phyloP scores from a whole-genome alignment of 1,140 invertebrate genomes.

The Neotoxoptera formosana region DNA sequence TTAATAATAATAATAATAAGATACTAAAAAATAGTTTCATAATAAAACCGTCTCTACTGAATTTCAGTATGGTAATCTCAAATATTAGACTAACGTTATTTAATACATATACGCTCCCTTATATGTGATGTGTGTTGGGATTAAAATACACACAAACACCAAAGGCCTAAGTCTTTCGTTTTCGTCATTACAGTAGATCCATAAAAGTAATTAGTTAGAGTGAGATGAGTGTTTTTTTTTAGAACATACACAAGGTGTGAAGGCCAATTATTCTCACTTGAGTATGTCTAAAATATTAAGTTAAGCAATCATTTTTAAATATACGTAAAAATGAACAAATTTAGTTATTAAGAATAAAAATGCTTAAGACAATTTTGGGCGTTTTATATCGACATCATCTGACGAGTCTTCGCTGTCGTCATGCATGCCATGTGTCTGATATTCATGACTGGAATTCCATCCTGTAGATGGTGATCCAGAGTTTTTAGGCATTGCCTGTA shows the following conservation, averaged over 20 bases:
- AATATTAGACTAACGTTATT: slow-evolving; percentile 46
- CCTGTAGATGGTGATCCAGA: slow-evolving; percentile 52
- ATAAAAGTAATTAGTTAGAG: slow-evolving; percentile 53
- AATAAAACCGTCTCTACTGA: slow-evolving; percentile 39
- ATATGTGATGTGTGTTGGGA: slow-evolving; percentile 25
- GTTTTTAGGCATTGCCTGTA: slow-evolving; percentile 49
- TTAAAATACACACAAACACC: neutral
- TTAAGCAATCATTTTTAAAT: slow-evolving; percentile 43
- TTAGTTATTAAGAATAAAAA: slow-evolving; percentile 53
- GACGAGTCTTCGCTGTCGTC: slow-evolving; percentile 51
- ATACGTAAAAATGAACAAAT: slow-evolving; percentile 50
- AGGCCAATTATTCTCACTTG: neutral
- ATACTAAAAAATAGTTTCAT: slow-evolving; percentile 55
- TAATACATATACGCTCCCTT: slow-evolving; percentile 41
- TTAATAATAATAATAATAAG: slow-evolving; percentile 42
- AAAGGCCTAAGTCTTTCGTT: slow-evolving; percentile 47
- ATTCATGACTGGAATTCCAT: slow-evolving; percentile 54
- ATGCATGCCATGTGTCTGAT: slow-evolving; percentile 50
- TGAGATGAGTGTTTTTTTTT: neutral
- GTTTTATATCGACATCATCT: slow-evolving; percentile 51
- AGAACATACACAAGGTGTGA: slow-evolving; percentile 18
- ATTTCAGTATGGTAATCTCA: slow-evolving; percentile 54
- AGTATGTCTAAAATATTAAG: slow-evolving; percentile 43
- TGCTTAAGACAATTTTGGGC: slow-evolving; percentile 55
- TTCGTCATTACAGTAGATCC: slow-evolving; percentile 54